Base-by-base conservation (phyloP, 2,113 vertebrate species). In the Ceyx melanurus region DNA sequence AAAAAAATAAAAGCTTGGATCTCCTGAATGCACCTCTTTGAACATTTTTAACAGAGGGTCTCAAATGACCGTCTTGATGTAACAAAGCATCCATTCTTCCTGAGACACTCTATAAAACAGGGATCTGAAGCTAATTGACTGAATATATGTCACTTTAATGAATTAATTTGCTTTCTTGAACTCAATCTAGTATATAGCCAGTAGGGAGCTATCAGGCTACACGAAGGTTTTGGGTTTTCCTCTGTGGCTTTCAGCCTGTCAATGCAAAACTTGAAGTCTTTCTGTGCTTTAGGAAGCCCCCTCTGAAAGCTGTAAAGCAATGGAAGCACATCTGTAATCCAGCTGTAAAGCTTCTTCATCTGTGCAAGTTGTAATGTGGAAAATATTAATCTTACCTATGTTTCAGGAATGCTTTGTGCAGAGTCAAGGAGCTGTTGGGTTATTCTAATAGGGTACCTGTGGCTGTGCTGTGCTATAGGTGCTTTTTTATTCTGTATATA, bases 101-200 rank as follows among this genome's bases (percentile, higher is more conserved):
- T 6, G 21, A 76, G 72, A 35, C 15, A 26, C 75, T 82, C 66
- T 74, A 2, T 70, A 75, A 80, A 91, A 91, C 67, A 13, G 73
- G 79, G 78, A 71, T 83, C 82, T 85, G 71, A 76, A 65, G 53
- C 54, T 89, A 95, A 89, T 94, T 77, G 89, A 89, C 87, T 86
- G 92, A 82, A 87, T 96, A 80, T 87, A 85, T 51, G 84, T 92
- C 31, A 10, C 82, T 93, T 92, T 89, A 85, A 89, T 92, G 87
- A 94, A 95, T 91, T 95, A 82, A 91, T 96, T 92, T 96, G 43
- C 87, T 89, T 87, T 92, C 89, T 91, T 82, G 84, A 94, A 76
- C 92, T 94, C 13, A 2, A 89, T 88, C 84, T 77, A 12, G 84
- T 93, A 14, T 18, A 18, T 67, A 86, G 87, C 89, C 94, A 51